phyloP scores from a whole-genome alignment of 2,113 vertebrate species.

The Calyptomena viridis region DNA sequence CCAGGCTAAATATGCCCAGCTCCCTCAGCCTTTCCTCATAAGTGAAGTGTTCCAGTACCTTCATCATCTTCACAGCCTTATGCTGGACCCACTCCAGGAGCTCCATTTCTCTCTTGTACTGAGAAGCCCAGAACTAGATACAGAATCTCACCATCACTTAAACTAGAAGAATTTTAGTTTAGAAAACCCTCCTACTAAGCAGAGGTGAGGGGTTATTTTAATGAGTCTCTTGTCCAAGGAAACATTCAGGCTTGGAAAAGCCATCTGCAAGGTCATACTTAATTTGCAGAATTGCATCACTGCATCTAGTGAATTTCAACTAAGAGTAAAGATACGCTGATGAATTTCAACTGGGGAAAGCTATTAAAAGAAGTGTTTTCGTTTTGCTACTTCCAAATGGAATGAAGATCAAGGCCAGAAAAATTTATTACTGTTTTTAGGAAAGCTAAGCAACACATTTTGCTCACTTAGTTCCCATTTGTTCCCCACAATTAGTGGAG shows the following conservation, averaged over 20 bases:
- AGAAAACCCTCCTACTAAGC: neutral
- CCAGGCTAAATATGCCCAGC: neutral
- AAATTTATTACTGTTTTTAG: neutral
- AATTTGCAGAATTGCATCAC: neutral
- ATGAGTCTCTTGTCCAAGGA: fast-evolving
- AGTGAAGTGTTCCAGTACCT: neutral
- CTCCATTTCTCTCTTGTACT: neutral
- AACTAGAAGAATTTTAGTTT: neutral
- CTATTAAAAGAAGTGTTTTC: neutral
- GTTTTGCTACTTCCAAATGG: neutral
- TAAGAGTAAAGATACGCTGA: fast-evolving
- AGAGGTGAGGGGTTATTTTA: neutral
- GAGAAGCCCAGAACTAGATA: neutral
- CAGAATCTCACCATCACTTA: neutral
- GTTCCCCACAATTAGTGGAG: neutral
- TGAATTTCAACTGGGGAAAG: neutral
- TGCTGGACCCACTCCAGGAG: neutral
- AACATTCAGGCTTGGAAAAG: neutral
- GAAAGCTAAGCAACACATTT: neutral
- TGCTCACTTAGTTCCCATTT: neutral
- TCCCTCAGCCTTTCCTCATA: neutral
- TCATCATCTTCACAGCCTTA: neutral
- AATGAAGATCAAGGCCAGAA: neutral
- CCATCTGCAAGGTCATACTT: fast-evolving
- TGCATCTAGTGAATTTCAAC: neutral